Conservation (phyloP, 2,888 invertebrate genomes). For the Oligia latruncula region DNA sequence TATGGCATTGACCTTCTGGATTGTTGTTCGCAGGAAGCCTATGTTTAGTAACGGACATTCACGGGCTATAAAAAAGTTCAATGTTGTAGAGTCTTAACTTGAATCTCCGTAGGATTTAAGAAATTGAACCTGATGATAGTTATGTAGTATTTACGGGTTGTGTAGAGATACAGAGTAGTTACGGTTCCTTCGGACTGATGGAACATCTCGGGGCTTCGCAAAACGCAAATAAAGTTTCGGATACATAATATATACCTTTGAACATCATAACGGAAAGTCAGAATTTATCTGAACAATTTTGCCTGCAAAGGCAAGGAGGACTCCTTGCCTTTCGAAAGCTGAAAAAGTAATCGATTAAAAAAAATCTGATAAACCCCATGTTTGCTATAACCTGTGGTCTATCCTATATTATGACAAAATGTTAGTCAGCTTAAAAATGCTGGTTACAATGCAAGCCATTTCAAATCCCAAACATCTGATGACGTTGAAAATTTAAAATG, state of each 20-base stretch:
- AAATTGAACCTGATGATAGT: neutral
- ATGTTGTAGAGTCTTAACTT: conserved; percentile 5
- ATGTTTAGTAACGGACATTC: conserved; percentile 45
- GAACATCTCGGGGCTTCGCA: neutral
- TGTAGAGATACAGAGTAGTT: neutral
- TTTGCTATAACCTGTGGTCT: neutral
- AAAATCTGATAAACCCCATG: neutral
- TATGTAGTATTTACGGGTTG: neutral
- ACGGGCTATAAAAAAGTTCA: conserved; percentile 26
- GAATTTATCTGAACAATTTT: neutral
- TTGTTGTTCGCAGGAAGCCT: conserved; percentile 25
- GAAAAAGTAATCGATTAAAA: neutral
- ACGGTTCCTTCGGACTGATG: neutral
- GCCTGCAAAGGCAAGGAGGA: neutral
- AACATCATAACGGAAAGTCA: neutral
- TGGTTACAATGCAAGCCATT: neutral
- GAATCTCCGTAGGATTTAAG: neutral
- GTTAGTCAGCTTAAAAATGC: conserved; percentile 4
- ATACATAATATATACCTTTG: neutral
- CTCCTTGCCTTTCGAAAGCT: neutral
- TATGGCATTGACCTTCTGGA: conserved; percentile 49
- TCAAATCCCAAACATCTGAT: conserved; percentile 22
- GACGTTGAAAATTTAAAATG: conserved; percentile 40
- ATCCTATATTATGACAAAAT: neutral
- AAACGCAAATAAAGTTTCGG: neutral